Evolutionary conservation across 2,113 vertebrate genomes (phyloP).

Genomic region (Tachycineta bicolor): DNA sequence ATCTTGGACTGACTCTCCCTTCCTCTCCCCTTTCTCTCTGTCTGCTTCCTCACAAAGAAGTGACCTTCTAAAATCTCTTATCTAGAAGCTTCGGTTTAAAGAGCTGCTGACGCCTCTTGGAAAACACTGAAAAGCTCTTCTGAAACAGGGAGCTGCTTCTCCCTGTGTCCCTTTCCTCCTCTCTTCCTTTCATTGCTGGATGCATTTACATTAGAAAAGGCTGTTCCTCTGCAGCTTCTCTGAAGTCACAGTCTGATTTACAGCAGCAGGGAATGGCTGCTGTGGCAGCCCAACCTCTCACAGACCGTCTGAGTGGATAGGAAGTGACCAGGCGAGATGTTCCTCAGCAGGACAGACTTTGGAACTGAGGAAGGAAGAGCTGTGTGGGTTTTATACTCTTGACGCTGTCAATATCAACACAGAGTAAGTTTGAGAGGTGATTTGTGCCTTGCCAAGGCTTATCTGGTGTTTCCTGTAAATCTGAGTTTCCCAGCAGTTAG

Average conservation of each 20-base stretch:
- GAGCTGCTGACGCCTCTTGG: constrained; percentile 37
- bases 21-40: not conserved
- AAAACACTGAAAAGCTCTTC: constrained; percentile 43
- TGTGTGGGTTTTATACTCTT: not conserved
- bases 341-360: not conserved
- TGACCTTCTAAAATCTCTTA: constrained; percentile 53
- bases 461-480: not conserved
- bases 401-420: rapidly evolving
- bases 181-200: not conserved
- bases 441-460: not conserved
- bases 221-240: not conserved
- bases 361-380: not conserved
- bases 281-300: not conserved
- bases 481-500: not conserved
- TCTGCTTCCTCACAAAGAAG: constrained; percentile 30
- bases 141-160: not conserved
- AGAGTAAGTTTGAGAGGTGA: not conserved
- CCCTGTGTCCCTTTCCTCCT: not conserved
- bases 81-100: constrained; percentile 49
- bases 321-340: not conserved
- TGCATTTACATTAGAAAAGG: constrained; percentile 45
- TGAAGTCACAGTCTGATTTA: not conserved
- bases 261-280: not conserved
- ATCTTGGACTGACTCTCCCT: not conserved
- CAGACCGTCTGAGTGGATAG: not conserved